phyloP scores from a whole-genome alignment of 2,888 invertebrate species.

The Phortica okadai region DNA sequence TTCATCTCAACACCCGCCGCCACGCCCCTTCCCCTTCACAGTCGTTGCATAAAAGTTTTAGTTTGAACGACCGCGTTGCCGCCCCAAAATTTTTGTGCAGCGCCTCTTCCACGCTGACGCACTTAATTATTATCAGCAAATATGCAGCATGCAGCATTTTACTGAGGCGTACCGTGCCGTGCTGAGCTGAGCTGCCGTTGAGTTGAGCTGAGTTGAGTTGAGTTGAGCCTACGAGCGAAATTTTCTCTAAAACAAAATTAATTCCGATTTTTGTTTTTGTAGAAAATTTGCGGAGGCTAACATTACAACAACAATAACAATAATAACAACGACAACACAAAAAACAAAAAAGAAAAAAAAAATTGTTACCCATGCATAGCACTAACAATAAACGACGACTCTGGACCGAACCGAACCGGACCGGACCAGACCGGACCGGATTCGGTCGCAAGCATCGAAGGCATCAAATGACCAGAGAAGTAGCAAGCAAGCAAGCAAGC shows the following conservation, averaged over 20 bases:
- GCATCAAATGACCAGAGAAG: slow-evolving; percentile 55
- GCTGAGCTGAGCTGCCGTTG: slow-evolving; percentile 26
- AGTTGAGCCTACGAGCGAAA: slow-evolving; percentile 66
- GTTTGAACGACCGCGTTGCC: not conserved
- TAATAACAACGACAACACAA: slow-evolving; percentile 32
- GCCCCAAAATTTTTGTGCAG: slow-evolving; percentile 40
- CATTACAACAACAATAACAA: slow-evolving; percentile 57
- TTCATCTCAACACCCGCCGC: not conserved
- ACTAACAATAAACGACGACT: slow-evolving; percentile 45
- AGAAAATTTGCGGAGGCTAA: slow-evolving; percentile 65
- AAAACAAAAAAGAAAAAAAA: slow-evolving; percentile 7
- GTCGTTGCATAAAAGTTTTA: not conserved
- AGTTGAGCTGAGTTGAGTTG: slow-evolving; percentile 21
- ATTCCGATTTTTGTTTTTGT: slow-evolving; percentile 73
- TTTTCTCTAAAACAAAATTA: slow-evolving; percentile 76
- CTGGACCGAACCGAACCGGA: slow-evolving; percentile 35
- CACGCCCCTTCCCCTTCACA: slow-evolving; percentile 21
- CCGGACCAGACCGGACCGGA: too few species aligned
- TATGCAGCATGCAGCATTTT: slow-evolving; percentile 64
- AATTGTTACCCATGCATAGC: slow-evolving; percentile 8
- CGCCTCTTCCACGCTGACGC: slow-evolving; percentile 63
- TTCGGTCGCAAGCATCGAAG: slow-evolving; percentile 43
- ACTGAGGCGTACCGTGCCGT: slow-evolving; percentile 9
- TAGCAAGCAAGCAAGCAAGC: slow-evolving; percentile 28
- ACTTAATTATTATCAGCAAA: slow-evolving; percentile 76